A percentile compares a stretch with the other conserved stretches of the same genome.
phyloP scores from a whole-genome alignment of 92 coral and sea anemone species.

The Hydrozoanthus gracilis region DNA sequence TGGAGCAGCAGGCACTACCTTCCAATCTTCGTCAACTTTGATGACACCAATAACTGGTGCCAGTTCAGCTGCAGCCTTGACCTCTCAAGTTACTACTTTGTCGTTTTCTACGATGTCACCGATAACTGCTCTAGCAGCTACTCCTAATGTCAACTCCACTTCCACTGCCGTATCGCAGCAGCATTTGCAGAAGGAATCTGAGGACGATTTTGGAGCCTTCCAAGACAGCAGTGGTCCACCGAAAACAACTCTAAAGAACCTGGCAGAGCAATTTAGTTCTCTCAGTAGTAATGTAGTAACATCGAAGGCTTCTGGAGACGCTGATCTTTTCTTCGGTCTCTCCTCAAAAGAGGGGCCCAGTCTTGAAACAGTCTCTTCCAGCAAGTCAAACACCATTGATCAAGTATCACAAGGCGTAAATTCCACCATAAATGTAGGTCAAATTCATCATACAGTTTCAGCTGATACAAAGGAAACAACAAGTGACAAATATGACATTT shows the following conservation, averaged over 20 bases:
- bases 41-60: background rate
- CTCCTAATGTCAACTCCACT: background rate
- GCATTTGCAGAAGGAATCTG: slow-evolving; percentile 19
- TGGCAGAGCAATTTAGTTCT: slow-evolving; percentile 20
- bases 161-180: slow-evolving; percentile 36
- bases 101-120: background rate
- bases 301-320: background rate
- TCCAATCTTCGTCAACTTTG: background rate
- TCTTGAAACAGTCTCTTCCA: background rate
- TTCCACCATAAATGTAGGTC: background rate
- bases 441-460: background rate
- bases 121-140: background rate
- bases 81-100: background rate
- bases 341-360: background rate
- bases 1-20: slow-evolving; percentile 10
- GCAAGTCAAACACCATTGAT: background rate
- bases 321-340: background rate
- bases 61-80: background rate
- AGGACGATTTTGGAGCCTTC: slow-evolving; percentile 64
- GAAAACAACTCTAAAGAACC: slow-evolving; percentile 31
- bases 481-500: slow-evolving; percentile 70
- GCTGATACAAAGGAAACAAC: slow-evolving; percentile 5
- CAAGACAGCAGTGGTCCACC: slow-evolving; percentile 48
- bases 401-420: background rate
- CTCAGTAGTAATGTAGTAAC: background rate